Evolutionary conservation across 2,113 vertebrate species (phyloP), one percentile per base, ranked within the genome.

Genomic region (Budorcas taxicolor): DNA sequence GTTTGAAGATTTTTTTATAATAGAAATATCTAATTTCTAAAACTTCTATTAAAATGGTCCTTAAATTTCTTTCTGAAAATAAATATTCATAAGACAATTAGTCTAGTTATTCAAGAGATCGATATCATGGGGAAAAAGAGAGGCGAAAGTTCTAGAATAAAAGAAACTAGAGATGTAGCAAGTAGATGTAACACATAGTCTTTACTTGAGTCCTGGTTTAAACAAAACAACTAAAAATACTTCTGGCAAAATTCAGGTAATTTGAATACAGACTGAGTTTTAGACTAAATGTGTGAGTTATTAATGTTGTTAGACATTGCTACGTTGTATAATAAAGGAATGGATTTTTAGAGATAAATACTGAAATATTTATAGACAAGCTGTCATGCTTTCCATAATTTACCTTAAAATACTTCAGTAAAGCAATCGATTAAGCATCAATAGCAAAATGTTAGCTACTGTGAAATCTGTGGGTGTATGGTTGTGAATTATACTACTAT

Each of bases 391-490:
- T 95, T 88, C 25, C 81, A 1, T 29, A 89, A 78, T 76, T 64
- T 67, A 76, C 14, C 57, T 95, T 85, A 71, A 88, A 88, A 86
- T 58, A 92, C 31, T 87, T 86, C 5, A 92, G 3, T 12, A 86
- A 92, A 94, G 90, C 17, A 74, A 71, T 36, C 45, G 12, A 64
- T 74, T 82, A 78, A 93, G 14, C 19, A 92, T 84, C 13, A 19
- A 58, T 15, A 90, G 36, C 27, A 81, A 96, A 94, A 84, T 83
- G 31, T 62, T 95, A 97, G 82, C 47, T 62, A 81, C 82, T 91
- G 21, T 57, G 50, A 95, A 93, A 78, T 84, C 82, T 62, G 60
- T n/a, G 11, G 1, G 1, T 67, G 0, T n/a, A 45, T 33, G 19
- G 5, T 60, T 67, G 14, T 78, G 13, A 27, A 91, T 94, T 90